Conservation (phyloP, 2,797 vertebrate species). For the Leptoclinus maculatus region DNA sequence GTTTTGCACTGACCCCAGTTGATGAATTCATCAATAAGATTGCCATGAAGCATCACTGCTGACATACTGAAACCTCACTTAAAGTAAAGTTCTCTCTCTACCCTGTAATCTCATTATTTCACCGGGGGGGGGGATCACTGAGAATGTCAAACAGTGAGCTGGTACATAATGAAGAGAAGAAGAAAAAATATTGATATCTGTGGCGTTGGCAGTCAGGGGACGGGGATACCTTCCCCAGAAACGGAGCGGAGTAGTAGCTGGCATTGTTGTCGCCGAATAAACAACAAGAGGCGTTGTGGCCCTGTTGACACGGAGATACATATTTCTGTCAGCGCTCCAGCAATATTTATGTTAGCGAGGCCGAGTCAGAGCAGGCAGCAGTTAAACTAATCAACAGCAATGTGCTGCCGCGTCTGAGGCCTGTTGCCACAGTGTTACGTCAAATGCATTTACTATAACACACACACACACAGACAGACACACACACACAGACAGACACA, state of each 20-base stretch:
- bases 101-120: conserved; percentile 48
- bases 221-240: conserved; percentile 24
- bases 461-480: conserved; percentile 21
- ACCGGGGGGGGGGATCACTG: conserved; percentile 37
- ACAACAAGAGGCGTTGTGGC: conserved; percentile 60
- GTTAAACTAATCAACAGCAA: conserved; percentile 77
- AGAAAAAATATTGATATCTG: conserved; percentile 49
- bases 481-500: no score
- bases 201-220: conserved; percentile 45
- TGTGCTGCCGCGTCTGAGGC: conserved; percentile 58
- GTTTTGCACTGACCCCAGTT: not conserved
- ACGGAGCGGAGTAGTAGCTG: conserved; percentile 40
- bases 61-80: conserved; percentile 18
- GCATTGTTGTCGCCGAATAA: conserved; percentile 63
- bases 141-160: conserved; percentile 50
- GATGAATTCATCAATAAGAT: conserved; percentile 30
- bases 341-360: conserved; percentile 79
- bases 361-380: conserved; percentile 65
- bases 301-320: conserved; percentile 76
- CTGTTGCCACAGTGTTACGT: conserved; percentile 40
- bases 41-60: conserved; percentile 13
- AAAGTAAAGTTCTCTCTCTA: conserved; percentile 27
- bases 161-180: conserved; percentile 45
- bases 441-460: conserved; percentile 42
- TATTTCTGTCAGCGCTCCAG: conserved; percentile 80